Evolutionary conservation across 2,888 invertebrate species (phyloP), one percentile per base, ranked within the genome.

Genomic region (Caenorhabditis sp.): DNA sequence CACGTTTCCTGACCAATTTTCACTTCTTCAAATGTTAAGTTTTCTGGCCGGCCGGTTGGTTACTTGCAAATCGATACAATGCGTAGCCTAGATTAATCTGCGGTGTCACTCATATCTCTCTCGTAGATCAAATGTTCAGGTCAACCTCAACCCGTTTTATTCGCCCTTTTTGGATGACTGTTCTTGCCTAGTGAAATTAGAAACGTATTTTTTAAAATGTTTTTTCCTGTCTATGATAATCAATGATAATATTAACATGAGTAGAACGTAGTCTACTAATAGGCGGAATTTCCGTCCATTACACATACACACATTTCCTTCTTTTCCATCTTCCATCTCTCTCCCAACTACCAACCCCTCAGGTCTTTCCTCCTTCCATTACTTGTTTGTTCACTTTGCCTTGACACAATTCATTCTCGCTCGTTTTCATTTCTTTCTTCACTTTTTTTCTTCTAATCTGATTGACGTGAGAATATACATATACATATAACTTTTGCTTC

Each of bases 371-470:
- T n/a, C 37, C 24, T 26, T n/a, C 22, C 35, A 65, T 78, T 65
- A 68, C 64, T 79, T 69, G 67, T 65, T 79, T 69, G 67, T 64
- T 71, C 70, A 50, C 58, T 51, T 62, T 68, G 61, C 50, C 64
- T 47, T 68, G 40, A 44, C 67, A 55, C 60, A 61, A 35, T 35
- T 67, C n/a, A 32, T 44, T 9, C 40, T 28, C 8, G 24, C 32
- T 18, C n/a, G 44, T 62, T 47, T 35, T 15, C 15, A 24, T 67
- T 26, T 50, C 20, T 22, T 26, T 32, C 37, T 55, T 40, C 18
- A 15, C 62, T 5, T 20, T 50, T 24, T 32, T 24, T 22, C 20
- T 26, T 35, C 60, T 51, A 26, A 9, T 22, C 6, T 50, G 5
- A 40, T 37, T 13, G 6, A 11, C 13, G 13, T 40, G 32, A 32